Conservation (phyloP, 2,113 vertebrate genomes). For the Hippocampus zosterae region DNA sequence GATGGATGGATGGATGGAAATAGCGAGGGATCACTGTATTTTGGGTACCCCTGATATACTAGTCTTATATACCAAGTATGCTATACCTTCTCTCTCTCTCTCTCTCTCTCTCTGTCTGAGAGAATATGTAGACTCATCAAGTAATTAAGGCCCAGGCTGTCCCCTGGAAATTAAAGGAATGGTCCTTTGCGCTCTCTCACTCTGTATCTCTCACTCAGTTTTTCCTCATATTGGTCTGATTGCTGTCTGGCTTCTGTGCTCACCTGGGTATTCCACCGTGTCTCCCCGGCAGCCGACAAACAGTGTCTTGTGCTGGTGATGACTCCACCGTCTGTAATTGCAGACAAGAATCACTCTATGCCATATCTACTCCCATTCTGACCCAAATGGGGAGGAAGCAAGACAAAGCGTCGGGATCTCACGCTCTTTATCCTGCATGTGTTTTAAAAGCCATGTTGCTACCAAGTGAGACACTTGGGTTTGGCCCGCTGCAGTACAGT, state of each 20-base stretch:
- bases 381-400: constrained; percentile 34
- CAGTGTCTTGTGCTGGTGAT: constrained; percentile 62
- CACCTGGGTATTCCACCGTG: constrained; percentile 64
- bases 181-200: constrained; percentile 57
- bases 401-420: constrained; percentile 6
- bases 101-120: too few species aligned
- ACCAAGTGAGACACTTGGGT: neutral
- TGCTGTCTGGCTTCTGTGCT: constrained; percentile 64
- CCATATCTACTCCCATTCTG: constrained; percentile 54
- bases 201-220: constrained; percentile 17
- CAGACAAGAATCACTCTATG: constrained; percentile 43
- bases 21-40: too few species aligned
- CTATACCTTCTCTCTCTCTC: too few species aligned
- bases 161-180: constrained; percentile 72
- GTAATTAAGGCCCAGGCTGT: constrained; percentile 70
- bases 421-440: neutral
- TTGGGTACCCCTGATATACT: too few species aligned
- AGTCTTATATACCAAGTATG: too few species aligned
- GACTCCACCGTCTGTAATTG: constrained; percentile 70
- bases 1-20: too few species aligned
- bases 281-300: constrained; percentile 55
- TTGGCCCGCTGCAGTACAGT: neutral
- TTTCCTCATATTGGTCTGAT: constrained; percentile 60
- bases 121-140: constrained; percentile 53
- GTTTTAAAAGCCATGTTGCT: neutral